Conservation (phyloP, 2,888 invertebrate species). For the Quadriops clusia region DNA sequence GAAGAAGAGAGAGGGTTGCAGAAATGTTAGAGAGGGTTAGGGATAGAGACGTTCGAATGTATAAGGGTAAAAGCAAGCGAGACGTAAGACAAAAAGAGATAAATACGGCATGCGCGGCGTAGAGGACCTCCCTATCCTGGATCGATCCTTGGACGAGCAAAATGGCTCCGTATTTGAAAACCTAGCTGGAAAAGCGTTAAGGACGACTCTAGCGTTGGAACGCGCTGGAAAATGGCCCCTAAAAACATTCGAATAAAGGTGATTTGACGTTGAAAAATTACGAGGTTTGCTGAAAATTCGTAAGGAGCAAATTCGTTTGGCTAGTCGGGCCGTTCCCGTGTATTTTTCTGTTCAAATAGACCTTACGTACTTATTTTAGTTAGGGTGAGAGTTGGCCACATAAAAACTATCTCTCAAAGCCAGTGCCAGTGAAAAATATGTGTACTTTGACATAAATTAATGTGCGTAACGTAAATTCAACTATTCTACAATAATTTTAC, state of each 20-base stretch:
- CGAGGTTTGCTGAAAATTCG: conserved; percentile 32
- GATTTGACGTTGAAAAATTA: conserved; percentile 34
- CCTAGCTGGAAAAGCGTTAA: conserved; percentile 36
- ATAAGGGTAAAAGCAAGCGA: conserved; percentile 31
- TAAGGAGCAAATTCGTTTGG: conserved; percentile 34
- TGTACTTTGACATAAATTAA: conserved; percentile 40
- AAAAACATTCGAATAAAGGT: conserved; percentile 32
- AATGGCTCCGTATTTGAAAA: conserved; percentile 37
- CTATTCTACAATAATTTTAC: conserved; percentile 37
- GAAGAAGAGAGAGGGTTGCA: conserved; percentile 11
- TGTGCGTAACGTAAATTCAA: conserved; percentile 39
- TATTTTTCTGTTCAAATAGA: conserved; percentile 36
- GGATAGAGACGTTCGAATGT: conserved; percentile 15
- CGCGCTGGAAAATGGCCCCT: conserved; percentile 30
- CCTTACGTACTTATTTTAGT: conserved; percentile 26
- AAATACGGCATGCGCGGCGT: conserved; percentile 37
- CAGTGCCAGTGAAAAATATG: conserved; percentile 38
- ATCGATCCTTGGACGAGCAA: conserved; percentile 37
- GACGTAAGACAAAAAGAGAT: conserved; percentile 39
- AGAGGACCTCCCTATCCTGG: conserved; percentile 34
- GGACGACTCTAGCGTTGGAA: conserved; percentile 24
- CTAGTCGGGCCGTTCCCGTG: conserved; percentile 23
- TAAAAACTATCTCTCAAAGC: conserved; percentile 40
- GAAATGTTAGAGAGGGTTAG: conserved; percentile 16
- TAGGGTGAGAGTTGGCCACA: conserved; percentile 30